Percentiles rank a stretch among this genome's conserved stretches.
phyloP scores from a whole-genome alignment of 2,113 vertebrate genomes.

The Apeltes quadracus region DNA sequence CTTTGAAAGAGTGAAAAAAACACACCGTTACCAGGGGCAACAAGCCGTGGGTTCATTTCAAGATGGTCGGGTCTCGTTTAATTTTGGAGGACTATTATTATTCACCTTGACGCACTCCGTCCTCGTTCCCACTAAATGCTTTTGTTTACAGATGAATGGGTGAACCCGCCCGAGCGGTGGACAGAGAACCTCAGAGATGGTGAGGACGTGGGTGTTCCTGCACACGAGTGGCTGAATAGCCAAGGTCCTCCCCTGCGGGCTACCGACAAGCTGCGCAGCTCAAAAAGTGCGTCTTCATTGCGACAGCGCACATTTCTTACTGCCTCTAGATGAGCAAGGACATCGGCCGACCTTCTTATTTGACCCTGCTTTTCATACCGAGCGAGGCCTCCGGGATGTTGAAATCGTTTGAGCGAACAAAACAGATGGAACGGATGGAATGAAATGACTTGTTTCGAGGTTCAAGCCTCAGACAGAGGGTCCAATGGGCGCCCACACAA shows the following conservation, averaged over 20 bases:
- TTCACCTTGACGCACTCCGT: slow-evolving; percentile 36
- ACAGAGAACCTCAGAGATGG: background rate
- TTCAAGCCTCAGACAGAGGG: slow-evolving; percentile 16
- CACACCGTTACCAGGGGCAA: slow-evolving; percentile 38
- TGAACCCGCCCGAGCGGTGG: background rate
- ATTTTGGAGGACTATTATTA: background rate
- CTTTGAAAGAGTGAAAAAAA: slow-evolving; percentile 24
- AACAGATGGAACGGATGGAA: slow-evolving; percentile 18
- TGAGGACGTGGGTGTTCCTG: slow-evolving; percentile 33
- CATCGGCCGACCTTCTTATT: slow-evolving; percentile 22
- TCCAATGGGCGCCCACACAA: background rate
- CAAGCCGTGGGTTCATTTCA: slow-evolving; percentile 2
- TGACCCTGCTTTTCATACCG: slow-evolving; percentile 60
- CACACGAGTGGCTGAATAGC: slow-evolving; percentile 29
- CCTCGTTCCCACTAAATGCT: slow-evolving; percentile 11
- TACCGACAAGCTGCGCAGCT: slow-evolving; percentile 7
- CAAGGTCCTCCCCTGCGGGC: slow-evolving; percentile 50
- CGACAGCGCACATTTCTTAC: slow-evolving; percentile 1
- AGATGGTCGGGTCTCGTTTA: slow-evolving; percentile 35
- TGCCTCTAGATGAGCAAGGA: slow-evolving; percentile 56
- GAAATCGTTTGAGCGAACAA: slow-evolving; percentile 59
- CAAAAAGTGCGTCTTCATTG: slow-evolving; percentile 23
- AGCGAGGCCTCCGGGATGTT: slow-evolving; percentile 37
- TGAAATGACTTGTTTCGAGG: slow-evolving; percentile 31
- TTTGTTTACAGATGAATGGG: slow-evolving; percentile 20